phyloP scores from a whole-genome alignment of 2,113 vertebrate species.

The Rafetus swinhoei region DNA sequence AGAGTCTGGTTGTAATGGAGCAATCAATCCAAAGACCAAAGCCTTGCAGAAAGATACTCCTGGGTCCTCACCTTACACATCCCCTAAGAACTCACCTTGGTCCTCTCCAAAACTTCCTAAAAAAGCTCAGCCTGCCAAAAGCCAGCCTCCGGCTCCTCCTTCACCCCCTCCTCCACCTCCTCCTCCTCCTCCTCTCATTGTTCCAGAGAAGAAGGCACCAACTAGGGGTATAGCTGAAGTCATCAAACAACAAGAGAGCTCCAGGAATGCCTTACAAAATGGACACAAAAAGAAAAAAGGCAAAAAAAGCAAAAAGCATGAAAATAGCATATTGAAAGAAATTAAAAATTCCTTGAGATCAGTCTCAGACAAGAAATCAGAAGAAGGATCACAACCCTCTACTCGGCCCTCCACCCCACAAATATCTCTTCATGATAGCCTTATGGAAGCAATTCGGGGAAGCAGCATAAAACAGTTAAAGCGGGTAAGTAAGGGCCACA shows the following conservation, averaged over 20 bases:
- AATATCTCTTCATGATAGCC: conserved; percentile 89
- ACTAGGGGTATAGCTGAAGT: conserved; percentile 94
- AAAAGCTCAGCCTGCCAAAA: conserved; percentile 74
- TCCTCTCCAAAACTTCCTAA: conserved; percentile 88
- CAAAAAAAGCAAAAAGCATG: conserved; percentile 86
- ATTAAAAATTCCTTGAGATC: conserved; percentile 92
- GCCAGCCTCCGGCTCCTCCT: conserved; percentile 65
- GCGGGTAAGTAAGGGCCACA: conserved; percentile 79
- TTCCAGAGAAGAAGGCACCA: conserved; percentile 83
- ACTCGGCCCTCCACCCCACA: conserved; percentile 90
- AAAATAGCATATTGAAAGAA: conserved; percentile 89
- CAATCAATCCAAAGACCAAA: conserved; percentile 81
- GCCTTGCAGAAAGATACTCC: conserved; percentile 87
- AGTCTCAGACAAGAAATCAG: conserved; percentile 83
- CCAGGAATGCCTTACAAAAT: conserved; percentile 77
- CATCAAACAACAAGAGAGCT: conserved; percentile 89
- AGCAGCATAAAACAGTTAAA: conserved; percentile 86
- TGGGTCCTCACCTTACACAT: conserved; percentile 86
- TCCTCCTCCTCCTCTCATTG: conserved; percentile 56
- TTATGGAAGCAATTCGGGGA: conserved; percentile 93
- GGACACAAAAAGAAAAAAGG: conserved; percentile 86
- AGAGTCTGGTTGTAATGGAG: conserved; percentile 70
- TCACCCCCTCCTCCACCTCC: conserved; percentile 66
- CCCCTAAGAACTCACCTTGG: conserved; percentile 87
- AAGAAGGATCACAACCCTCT: conserved; percentile 84